Evolutionary conservation across 1,140 invertebrate species (phyloP), one percentile per base, ranked within the genome.

Genomic region (Nilaparvata lugens): DNA sequence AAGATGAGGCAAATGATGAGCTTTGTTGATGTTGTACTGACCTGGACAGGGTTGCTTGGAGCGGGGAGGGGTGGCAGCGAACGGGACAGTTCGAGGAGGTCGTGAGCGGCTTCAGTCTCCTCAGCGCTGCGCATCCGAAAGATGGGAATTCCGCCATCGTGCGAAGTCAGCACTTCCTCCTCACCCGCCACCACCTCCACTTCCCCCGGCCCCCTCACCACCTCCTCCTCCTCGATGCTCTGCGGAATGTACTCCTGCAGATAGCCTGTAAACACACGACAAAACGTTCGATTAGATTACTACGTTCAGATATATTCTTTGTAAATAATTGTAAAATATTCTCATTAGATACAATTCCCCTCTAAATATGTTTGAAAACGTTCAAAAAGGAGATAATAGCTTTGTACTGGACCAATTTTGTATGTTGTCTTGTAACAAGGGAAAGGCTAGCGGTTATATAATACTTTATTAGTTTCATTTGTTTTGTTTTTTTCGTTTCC

Each of bases 21-120:
- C 73, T 75, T 65, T 73, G 74, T 31, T 72, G 75, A 19, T 73
- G 73, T 28, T 72, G 74, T 2, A 16, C 43, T 56, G 51, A 40
- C 45, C 19, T 56, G 51, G 16, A 21, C 11, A 58, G 6, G 70
- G 74, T 79, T 19, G 48, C 81, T 79, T 0, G 84, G 85, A 0
- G 83, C 82, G 24, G 84, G 83, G 11, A 90, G 73, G 0, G 87
- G 87, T 0, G 88, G 88, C 57, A 89, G 68, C 40, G 88, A 88
- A 58, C 89, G 81, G 2, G 88, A 89, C 11, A 92, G 75, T 60
- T 90, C 90, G 14, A 92, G 73, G n/a, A 92, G 76, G 69, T 91
- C 89, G 67, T 91, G 89, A 1, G 89, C 89, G 4, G 88, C 89
- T 74, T 90, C 88, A 1, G 87, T 90, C 70, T 92, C 89, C 65